Evolutionary conservation across 2,797 vertebrate genomes (phyloP), one percentile per base, ranked within the genome.

Genomic region (Tenualosa thibaudeaui): DNA sequence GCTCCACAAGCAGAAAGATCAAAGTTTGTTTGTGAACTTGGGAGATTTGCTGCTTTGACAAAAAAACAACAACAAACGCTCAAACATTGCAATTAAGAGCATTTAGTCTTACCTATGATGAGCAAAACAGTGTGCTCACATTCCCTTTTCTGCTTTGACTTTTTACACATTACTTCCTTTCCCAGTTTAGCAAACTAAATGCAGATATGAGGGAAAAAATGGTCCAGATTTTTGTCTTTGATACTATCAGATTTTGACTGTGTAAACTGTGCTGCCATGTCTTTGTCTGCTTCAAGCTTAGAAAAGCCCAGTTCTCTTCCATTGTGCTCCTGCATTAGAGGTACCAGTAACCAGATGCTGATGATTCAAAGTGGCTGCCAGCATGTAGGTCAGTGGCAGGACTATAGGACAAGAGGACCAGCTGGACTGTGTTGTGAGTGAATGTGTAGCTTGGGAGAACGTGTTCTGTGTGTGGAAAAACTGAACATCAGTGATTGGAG

Each of bases 1-100:
- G 60, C 62, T 86, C 46, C 85, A 82, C 68, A 40, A 81, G 81
- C 81, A 81, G 51, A 40, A 50, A 86, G 81, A 88, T 86, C 84
- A 85, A 86, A 86, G 85, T 56, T 82, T 82, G 81, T 82, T 88
- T 85, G 46, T 37, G 65, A 83, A 75, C 49, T 40, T 81, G 12
- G 3, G 2, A 78, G 15, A 58, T 81, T 56, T 81, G 84, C 37
- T 49, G 37, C 22, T 24, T 22, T 60, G 24, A 8, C 58, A 49
- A 49, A 49, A 49, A 49, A 19, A 31, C 31, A 31, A 62, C n/a
- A 62, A 62, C 58, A 62, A 82, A 75, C 37, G 3, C 60, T 24
- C 31, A 12, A 51, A 51, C 50, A 19, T 19, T 6, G 40, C 46
- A 78, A 78, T 78, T 78, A 78, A 46, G 71, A 46, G 0, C 71